Conservation (phyloP, 2,888 invertebrate genomes). For the Pycnomerus fuliginosus region DNA sequence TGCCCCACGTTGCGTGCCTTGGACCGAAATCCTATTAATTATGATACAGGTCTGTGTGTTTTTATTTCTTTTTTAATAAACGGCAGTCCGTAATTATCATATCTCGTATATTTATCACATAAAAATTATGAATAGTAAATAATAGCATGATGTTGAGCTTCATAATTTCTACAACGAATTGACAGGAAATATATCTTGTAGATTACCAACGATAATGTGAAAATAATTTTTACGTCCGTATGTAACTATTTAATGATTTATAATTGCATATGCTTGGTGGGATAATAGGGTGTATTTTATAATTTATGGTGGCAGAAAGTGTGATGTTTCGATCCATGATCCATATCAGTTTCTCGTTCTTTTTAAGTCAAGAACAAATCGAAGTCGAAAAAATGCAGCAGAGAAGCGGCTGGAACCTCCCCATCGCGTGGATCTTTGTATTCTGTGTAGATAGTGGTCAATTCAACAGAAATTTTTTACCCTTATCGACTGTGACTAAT, state of each 20-base stretch:
- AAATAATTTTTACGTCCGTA: slow-evolving; percentile 24
- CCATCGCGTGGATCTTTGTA: too few relatives aligned
- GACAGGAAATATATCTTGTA: slow-evolving; percentile 26
- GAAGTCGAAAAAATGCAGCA: too few relatives aligned
- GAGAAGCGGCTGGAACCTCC: too few relatives aligned
- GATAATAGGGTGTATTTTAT: slow-evolving; percentile 9
- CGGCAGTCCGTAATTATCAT: slow-evolving; percentile 22
- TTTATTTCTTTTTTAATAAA: slow-evolving; percentile 19
- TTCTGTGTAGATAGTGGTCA: too few relatives aligned
- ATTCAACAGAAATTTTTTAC: too few relatives aligned
- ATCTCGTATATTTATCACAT: slow-evolving; percentile 21
- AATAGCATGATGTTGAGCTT: slow-evolving; percentile 21
- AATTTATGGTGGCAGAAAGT: slow-evolving; percentile 11
- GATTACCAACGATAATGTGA: slow-evolving; percentile 26
- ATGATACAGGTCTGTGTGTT: too few relatives aligned
- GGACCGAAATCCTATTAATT: too few relatives aligned
- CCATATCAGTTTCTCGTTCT: too few relatives aligned
- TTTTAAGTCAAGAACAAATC: slow-evolving; percentile 7
- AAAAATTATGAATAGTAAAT: slow-evolving; percentile 25
- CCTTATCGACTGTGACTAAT: too few relatives aligned
- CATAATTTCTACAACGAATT: slow-evolving; percentile 20
- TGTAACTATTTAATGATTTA: slow-evolving; percentile 20
- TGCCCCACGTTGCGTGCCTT: too few relatives aligned
- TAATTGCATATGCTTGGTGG: slow-evolving; percentile 11
- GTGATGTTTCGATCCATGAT: slow-evolving; percentile 13